Evolutionary conservation across 2,888 invertebrate species (phyloP).

Genomic region (Sinelater perroti): DNA sequence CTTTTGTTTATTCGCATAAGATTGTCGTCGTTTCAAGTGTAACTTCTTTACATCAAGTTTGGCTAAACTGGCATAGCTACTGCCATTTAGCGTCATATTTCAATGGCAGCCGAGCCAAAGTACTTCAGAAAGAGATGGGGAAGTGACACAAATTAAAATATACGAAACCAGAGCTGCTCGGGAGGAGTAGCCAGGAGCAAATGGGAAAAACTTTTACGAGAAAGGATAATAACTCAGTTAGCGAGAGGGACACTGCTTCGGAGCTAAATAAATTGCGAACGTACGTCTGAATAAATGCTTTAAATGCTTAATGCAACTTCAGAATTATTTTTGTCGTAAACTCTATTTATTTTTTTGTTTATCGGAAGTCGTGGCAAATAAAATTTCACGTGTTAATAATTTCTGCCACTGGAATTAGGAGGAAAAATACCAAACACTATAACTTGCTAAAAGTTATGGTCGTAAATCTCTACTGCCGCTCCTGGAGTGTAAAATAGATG

Average conservation of each 20-base stretch:
- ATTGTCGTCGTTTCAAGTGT: constrained; percentile 33
- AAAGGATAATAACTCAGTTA: constrained; percentile 58
- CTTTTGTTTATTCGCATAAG: constrained; percentile 36
- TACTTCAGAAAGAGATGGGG: constrained; percentile 47
- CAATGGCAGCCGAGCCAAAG: constrained; percentile 33
- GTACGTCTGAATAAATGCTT: constrained; percentile 28
- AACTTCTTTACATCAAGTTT: constrained; percentile 35
- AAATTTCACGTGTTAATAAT: too few relatives aligned
- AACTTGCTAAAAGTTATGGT: too few relatives aligned
- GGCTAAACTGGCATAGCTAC: constrained; percentile 32
- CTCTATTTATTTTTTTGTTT: too few relatives aligned
- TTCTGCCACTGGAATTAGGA: too few relatives aligned
- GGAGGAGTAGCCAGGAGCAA: constrained; percentile 49
- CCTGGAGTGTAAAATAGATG: too few relatives aligned
- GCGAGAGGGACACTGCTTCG: constrained; percentile 49
- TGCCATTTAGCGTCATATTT: constrained; percentile 37
- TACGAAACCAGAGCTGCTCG: constrained; percentile 51
- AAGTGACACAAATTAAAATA: constrained; percentile 54
- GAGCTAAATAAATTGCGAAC: constrained; percentile 47
- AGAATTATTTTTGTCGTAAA: too few relatives aligned
- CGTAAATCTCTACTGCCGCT: too few relatives aligned
- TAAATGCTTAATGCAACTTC: constrained; percentile 14
- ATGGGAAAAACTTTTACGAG: constrained; percentile 55
- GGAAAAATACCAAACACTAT: too few relatives aligned
- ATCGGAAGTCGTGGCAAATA: too few relatives aligned